These are phyloP conservation scores for Erpornis zantholeuca DNA, from an alignment of 2,113 vertebrate genomes.

Conservation along the genomic window DNA sequence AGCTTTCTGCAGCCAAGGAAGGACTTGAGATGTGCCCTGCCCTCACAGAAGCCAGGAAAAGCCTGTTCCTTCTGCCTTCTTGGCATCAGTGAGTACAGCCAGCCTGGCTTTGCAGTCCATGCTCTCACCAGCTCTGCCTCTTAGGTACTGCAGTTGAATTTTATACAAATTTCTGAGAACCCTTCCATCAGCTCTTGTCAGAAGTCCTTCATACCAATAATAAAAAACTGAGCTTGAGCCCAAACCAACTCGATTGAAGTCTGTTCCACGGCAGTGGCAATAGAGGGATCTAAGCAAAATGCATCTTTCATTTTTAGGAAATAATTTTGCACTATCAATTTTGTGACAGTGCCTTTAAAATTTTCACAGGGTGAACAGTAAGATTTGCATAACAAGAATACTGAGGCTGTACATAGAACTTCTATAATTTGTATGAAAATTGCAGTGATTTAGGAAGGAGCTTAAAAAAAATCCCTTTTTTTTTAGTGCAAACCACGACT, in stretches of 20 bases:
- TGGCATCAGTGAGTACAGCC: neutral
- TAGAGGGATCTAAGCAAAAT: neutral
- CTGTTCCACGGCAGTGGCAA: neutral
- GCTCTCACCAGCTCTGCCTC: neutral
- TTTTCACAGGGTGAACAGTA: neutral
- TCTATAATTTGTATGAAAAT: neutral
- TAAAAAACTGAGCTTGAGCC: neutral
- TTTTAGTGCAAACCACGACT: neutral
- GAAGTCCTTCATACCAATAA: neutral
- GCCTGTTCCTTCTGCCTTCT: neutral
- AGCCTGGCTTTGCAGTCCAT: rapidly evolving
- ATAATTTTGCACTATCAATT: neutral
- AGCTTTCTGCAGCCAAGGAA: neutral
- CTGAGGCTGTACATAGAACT: neutral
- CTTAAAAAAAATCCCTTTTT: neutral
- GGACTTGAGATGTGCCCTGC: neutral
- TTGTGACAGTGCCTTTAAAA: neutral
- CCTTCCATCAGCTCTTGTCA: neutral
- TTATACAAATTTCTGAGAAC: neutral
- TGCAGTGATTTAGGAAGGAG: neutral
- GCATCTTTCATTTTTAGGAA: neutral
- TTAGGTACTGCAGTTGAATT: neutral
- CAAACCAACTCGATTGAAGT: neutral
- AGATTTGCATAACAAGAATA: neutral
- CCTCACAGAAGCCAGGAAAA: neutral